Evolutionary conservation across 1,140 invertebrate species (phyloP).

Genomic region (Microplitis mediator): DNA sequence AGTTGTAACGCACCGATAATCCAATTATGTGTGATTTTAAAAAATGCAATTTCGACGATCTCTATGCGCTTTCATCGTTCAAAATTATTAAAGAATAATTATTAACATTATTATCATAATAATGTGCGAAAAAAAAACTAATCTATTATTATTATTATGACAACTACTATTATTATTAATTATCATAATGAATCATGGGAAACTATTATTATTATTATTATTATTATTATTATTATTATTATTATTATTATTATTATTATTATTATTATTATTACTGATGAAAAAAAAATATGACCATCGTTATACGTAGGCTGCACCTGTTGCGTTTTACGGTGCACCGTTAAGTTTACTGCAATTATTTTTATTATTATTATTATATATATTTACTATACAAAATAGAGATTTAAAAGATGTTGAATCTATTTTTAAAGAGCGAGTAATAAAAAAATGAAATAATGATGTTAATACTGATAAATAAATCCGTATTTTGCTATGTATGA

Average conservation of each 20-base stretch:
- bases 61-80: constrained; percentile 12
- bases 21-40: not conserved
- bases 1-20: constrained; percentile 62
- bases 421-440: constrained; percentile 58
- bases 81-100: constrained; percentile 14
- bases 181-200: not conserved
- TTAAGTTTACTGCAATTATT: constrained; percentile 36
- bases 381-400: constrained; percentile 47
- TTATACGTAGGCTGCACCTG: not conserved
- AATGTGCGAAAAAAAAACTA: not conserved
- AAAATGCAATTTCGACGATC: constrained; percentile 2
- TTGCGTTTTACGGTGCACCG: constrained; percentile 28
- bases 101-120: not conserved
- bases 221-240: constrained; percentile 9
- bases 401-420: constrained; percentile 57
- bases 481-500: constrained; percentile 59
- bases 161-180: constrained; percentile 6
- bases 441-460: constrained; percentile 40
- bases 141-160: not conserved
- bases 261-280: not conserved
- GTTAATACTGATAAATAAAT: constrained; percentile 37
- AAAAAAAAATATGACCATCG: not conserved
- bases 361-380: constrained; percentile 47
- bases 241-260: constrained; percentile 9
- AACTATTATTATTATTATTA: constrained; percentile 9